Conservation (phyloP, 2,888 invertebrate species). For the Platyscelio sp. region DNA sequence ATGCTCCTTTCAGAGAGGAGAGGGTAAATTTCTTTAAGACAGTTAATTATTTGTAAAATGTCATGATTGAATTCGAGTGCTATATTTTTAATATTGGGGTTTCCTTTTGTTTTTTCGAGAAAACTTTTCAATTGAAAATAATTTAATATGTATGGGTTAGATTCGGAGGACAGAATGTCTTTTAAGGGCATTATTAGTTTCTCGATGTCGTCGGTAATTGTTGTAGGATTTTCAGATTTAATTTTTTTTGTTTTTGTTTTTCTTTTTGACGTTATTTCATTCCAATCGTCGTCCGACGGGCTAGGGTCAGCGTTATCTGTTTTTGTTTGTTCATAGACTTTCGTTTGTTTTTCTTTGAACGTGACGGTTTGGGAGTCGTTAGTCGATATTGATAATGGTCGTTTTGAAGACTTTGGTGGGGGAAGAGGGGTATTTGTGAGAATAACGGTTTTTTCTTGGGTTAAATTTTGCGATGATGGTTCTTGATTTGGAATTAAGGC, state of each 20-base stretch:
- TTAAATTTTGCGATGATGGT: background rate
- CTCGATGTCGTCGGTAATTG: background rate
- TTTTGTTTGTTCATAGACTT: background rate
- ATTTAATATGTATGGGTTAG: background rate
- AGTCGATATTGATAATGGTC: background rate
- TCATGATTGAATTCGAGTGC: background rate
- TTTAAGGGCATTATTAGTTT: background rate
- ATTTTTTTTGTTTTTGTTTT: background rate
- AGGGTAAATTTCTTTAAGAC: background rate
- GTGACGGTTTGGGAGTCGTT: background rate
- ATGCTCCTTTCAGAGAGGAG: background rate
- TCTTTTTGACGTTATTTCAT: background rate
- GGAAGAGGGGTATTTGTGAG: background rate
- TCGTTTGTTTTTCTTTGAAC: background rate
- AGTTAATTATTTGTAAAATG: background rate
- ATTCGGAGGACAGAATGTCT: background rate
- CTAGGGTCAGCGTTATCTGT: background rate
- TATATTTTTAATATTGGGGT: background rate
- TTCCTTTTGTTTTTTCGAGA: background rate
- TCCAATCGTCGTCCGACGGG: background rate
- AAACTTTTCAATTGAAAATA: slow-evolving; percentile 10
- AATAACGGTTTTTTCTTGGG: background rate
- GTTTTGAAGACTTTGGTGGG: background rate
- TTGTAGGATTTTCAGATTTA: background rate
- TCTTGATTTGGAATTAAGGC: background rate